Evolutionary conservation across 2,113 vertebrate species (phyloP).

Genomic region (Toxostoma redivivum): DNA sequence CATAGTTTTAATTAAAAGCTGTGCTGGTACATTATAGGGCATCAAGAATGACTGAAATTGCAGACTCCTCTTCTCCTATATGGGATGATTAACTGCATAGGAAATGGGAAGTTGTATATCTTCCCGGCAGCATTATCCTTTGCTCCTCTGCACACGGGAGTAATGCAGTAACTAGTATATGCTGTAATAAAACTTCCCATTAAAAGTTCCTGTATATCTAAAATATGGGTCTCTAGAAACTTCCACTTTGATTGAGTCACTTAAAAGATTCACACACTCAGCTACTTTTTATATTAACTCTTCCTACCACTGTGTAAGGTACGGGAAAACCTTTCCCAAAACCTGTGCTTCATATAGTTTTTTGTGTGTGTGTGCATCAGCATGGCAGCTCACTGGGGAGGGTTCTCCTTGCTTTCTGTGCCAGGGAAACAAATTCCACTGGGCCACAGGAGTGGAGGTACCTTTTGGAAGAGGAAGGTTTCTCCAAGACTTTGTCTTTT

Average conservation of each 20-base stretch:
- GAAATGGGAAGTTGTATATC: not conserved
- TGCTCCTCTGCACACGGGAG: not conserved
- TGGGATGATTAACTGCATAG: not conserved
- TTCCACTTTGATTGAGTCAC: not conserved
- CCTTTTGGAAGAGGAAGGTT: not conserved
- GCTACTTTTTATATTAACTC: not conserved
- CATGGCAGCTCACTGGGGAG: accelerated
- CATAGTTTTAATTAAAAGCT: not conserved
- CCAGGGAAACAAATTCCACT: not conserved
- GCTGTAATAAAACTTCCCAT: not conserved
- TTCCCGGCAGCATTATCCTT: not conserved
- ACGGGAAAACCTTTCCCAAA: not conserved
- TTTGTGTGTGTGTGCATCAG: not conserved
- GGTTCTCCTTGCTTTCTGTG: not conserved
- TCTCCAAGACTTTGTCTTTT: not conserved
- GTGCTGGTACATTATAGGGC: not conserved
- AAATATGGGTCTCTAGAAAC: not conserved
- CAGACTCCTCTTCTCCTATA: not conserved
- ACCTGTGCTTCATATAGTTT: accelerated
- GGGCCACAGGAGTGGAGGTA: not conserved
- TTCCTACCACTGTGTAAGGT: not conserved
- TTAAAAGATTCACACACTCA: not conserved
- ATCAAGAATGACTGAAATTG: not conserved
- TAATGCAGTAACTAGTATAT: not conserved
- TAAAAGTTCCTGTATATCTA: not conserved